phyloP scores from a whole-genome alignment of 2,113 vertebrate species.

The Zosterops borbonicus region DNA sequence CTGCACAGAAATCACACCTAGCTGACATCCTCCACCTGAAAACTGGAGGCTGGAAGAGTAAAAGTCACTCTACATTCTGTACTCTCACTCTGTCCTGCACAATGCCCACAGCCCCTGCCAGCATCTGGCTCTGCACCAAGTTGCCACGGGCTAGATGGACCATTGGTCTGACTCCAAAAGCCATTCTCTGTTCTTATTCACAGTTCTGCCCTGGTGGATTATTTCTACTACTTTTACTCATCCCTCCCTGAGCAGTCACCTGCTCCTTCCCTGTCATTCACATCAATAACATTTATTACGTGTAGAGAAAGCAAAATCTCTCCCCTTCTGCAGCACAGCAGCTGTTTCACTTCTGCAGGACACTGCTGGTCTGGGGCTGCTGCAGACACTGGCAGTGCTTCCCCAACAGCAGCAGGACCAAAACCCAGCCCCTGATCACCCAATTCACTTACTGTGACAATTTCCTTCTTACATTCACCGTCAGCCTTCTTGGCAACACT shows the following conservation, averaged over 20 bases:
- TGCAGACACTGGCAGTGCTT: neutral
- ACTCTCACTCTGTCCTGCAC: neutral
- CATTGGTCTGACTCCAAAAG: neutral
- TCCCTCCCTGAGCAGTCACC: neutral
- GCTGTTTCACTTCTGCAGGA: neutral
- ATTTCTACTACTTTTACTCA: neutral
- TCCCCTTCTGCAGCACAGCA: neutral
- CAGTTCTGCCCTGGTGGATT: neutral
- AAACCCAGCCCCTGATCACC: neutral
- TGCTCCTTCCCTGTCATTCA: neutral
- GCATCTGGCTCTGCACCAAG: neutral
- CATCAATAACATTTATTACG: fast-evolving
- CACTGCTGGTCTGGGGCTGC: neutral
- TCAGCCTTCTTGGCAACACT: neutral
- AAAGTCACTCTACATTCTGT: neutral
- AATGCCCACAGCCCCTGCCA: neutral
- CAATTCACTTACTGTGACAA: neutral
- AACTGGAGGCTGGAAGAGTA: neutral
- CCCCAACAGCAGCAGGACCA: neutral
- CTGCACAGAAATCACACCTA: neutral
- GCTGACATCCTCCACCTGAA: neutral
- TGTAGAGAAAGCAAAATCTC: neutral
- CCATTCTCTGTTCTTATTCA: neutral
- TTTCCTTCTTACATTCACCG: conserved; percentile 12
- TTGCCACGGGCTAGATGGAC: neutral